Conservation (phyloP, 2,888 invertebrate species). For the Gastrophysa polygoni region DNA sequence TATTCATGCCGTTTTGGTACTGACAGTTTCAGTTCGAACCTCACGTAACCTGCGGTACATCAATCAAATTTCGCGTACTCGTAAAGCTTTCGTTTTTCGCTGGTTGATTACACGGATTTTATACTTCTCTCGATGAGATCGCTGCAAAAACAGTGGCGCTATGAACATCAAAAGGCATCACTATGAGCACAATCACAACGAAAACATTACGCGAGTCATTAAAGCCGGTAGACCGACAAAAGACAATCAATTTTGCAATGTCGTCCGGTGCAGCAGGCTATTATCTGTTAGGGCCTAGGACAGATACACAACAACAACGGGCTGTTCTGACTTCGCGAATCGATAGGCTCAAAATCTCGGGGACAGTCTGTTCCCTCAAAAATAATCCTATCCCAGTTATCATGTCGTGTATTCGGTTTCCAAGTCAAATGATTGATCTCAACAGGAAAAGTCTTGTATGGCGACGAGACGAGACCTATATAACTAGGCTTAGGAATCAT, state of each 20-base stretch:
- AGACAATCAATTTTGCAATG: conserved; percentile 16
- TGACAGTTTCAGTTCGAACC: too few species aligned
- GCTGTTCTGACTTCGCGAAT: conserved; percentile 39
- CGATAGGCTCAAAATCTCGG: conserved; percentile 53
- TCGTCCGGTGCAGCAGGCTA: conserved; percentile 10
- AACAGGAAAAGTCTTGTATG: too few species aligned
- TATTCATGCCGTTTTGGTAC: too few species aligned
- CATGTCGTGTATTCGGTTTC: too few species aligned
- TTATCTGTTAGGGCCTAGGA: conserved; percentile 8
- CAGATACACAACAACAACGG: conserved; percentile 5
- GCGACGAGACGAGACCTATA: too few species aligned
- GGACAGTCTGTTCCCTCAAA: background rate
- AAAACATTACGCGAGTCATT: conserved; percentile 16
- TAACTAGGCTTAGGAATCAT: too few species aligned
- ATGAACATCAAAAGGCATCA: background rate
- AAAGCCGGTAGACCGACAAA: conserved; percentile 6
- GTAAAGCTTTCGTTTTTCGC: too few species aligned
- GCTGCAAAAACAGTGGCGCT: background rate
- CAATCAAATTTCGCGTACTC: too few species aligned
- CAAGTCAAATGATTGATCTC: too few species aligned
- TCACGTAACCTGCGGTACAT: too few species aligned
- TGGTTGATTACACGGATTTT: background rate
- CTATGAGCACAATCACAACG: conserved; percentile 11
- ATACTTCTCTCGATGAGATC: background rate
- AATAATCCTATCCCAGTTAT: background rate